Percentiles rank a stretch among this genome's conserved stretches.
These are phyloP conservation scores for Acleris holmiana DNA, from an alignment of 2,888 invertebrate genomes.

Conservation along the genomic window DNA sequence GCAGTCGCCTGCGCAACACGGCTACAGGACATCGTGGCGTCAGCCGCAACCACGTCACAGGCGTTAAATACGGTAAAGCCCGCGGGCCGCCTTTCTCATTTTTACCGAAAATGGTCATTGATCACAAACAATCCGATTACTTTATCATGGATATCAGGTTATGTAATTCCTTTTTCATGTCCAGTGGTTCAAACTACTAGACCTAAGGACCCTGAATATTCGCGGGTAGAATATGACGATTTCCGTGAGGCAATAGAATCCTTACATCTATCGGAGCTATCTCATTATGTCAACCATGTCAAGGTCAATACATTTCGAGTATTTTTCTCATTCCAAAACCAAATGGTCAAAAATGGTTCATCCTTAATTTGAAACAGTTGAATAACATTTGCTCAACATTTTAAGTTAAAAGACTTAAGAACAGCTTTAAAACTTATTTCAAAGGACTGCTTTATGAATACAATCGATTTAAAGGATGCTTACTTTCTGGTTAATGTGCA, in stretches of 20 bases:
- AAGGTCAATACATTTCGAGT: neutral
- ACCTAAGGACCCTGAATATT: neutral
- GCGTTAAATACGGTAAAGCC: neutral
- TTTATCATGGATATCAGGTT: neutral
- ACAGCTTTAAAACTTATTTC: slow-evolving; percentile 4
- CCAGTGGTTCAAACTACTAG: neutral
- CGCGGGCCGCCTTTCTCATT: neutral
- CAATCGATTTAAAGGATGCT: neutral
- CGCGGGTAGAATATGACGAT: neutral
- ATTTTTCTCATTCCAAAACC: neutral
- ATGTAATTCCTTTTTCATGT: neutral
- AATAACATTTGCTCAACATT: neutral
- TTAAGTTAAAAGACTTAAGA: neutral
- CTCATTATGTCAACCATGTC: neutral
- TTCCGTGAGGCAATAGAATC: neutral
- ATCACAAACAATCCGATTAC: slow-evolving; percentile 1
- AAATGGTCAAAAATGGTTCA: neutral
- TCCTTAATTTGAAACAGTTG: neutral
- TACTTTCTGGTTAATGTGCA: neutral
- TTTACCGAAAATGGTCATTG: neutral
- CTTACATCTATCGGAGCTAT: neutral
- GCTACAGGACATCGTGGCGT: neutral
- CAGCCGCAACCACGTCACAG: neutral
- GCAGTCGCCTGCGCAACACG: neutral
- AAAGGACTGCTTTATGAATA: neutral